Conservation (phyloP, 2,113 vertebrate species). For the Galbula dea region DNA sequence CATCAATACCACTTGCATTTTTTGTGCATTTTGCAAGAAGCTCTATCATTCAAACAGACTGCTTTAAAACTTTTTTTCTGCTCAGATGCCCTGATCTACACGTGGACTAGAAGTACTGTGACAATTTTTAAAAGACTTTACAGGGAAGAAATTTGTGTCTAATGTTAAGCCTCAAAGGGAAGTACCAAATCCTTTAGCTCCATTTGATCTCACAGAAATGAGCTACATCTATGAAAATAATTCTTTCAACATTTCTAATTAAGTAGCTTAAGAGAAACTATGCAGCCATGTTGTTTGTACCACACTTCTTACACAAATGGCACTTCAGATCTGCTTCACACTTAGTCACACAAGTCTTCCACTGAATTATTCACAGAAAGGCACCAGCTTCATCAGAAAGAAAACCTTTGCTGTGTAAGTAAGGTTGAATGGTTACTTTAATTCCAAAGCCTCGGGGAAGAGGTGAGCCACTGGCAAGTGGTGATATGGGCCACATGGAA, state of each 20-base stretch:
- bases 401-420: neutral
- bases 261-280: neutral
- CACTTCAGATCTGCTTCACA: neutral
- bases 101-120: neutral
- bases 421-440: neutral
- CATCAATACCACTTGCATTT: neutral
- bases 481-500: neutral
- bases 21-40: neutral
- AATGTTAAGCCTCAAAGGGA: neutral
- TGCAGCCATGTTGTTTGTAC: neutral
- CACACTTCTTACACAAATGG: neutral
- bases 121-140: neutral
- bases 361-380: neutral
- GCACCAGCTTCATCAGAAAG: neutral
- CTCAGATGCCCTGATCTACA: neutral
- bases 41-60: neutral
- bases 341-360: neutral
- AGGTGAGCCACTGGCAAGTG: neutral
- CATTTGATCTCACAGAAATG: neutral
- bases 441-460: neutral
- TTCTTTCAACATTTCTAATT: neutral
- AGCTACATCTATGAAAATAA: neutral
- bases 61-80: neutral
- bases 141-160: neutral
- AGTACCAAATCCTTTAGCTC: neutral